These are phyloP conservation scores for Graphium colonna DNA, from an alignment of 2,888 invertebrate genomes.

Conservation along the genomic window DNA sequence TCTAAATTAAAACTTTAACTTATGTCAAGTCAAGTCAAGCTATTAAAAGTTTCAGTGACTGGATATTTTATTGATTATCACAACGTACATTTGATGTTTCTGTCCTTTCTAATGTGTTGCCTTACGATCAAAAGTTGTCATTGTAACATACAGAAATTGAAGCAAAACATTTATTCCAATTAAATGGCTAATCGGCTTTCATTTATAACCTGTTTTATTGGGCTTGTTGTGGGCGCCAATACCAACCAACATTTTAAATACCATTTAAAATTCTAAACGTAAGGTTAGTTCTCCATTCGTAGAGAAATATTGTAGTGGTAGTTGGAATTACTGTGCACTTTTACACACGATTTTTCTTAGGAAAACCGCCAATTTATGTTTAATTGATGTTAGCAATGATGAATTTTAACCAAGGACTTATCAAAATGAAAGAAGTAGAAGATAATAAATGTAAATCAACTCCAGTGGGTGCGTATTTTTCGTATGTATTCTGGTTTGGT, in stretches of 20 bases:
- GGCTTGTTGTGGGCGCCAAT: constrained; percentile 10
- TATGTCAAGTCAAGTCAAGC: too few relatives aligned
- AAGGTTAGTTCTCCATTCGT: constrained; percentile 1
- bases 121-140: too few relatives aligned
- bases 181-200: constrained; percentile 14
- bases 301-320: constrained; percentile 1
- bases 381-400: constrained; percentile 34
- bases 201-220: constrained; percentile 21
- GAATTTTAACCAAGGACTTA: constrained; percentile 54
- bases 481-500: not conserved
- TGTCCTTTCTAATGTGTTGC: too few relatives aligned
- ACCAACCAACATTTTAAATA: constrained; percentile 1
- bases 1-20: too few relatives aligned
- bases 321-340: not conserved
- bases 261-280: not conserved
- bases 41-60: too few relatives aligned
- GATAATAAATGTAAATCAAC: constrained; percentile 64
- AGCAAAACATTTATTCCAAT: too few relatives aligned
- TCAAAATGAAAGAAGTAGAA: constrained; percentile 59
- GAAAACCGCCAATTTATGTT: constrained; percentile 27
- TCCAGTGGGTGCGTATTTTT: constrained; percentile 40
- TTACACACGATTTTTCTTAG: constrained; percentile 1
- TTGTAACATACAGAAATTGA: too few relatives aligned
- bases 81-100: too few relatives aligned
- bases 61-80: too few relatives aligned